Base-by-base conservation (phyloP, 2,888 invertebrate species). In the Petrophora chlorosata region DNA sequence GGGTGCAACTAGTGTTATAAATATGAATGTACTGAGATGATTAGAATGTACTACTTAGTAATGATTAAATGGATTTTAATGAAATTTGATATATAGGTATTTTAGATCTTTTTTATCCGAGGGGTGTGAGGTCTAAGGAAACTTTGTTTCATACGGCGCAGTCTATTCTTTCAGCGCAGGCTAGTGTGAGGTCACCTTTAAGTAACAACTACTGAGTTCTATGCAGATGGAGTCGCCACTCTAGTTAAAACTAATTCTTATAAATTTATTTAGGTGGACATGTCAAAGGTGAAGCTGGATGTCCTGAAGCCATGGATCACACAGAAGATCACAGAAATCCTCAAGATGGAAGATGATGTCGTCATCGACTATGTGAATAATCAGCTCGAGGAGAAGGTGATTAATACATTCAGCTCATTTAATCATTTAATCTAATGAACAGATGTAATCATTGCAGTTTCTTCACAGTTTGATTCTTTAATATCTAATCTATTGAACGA, bases 221-320 rank as follows among this genome's bases (percentile, higher is more conserved):
- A n/a, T n/a, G n/a, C n/a, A n/a, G n/a, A n/a, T 19, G 4, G 19
- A 4, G 7, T 19, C 7, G 4, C 1, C 7, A 19, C 19, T 19
- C 4, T 7, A 19, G 4, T 5, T 5, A 19, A 7, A 19, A 5
- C 19, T n/a, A n/a, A 25, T 5, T 10, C 25, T 25, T 3, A 25
- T 25, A 25, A 9, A 25, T 3, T 29, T 32, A 14, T n/a, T 9
- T 61, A 71, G 98, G 96, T 99, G 82, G 99, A 99, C 83, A 98
- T 99, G 97, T 95, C 95, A 40, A 99, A 99, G 91, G 97, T 99
- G 49, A 99, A 99, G 83, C 90, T 99, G 71, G 99, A 99, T 76
- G 97, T 98, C 30, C 92, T 99, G 72, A 98, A 99, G 78, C 99
- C 99, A 59, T 99, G 99, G 99, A 99, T 99, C 76, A 97, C 98